Conservation (phyloP, 1,140 invertebrate species). For the Probaryconus sp. region DNA sequence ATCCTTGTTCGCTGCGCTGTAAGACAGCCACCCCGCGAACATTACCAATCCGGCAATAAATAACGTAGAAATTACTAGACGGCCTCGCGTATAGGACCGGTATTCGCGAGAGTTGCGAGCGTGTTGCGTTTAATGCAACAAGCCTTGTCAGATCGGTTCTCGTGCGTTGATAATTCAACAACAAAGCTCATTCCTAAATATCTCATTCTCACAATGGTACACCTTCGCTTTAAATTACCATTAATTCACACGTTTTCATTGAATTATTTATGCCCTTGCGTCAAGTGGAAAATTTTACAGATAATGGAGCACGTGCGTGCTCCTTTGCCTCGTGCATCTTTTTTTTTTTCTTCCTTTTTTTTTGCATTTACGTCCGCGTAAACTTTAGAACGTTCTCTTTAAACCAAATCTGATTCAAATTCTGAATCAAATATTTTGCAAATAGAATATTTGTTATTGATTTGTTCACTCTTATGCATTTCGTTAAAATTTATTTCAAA, state of each 20-base stretch:
- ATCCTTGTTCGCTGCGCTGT: conserved; percentile 53
- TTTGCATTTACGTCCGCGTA: too few relatives aligned
- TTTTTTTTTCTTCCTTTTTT: too few relatives aligned
- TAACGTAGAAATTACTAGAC: conserved; percentile 65
- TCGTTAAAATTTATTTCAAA: too few relatives aligned
- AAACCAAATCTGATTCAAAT: too few relatives aligned
- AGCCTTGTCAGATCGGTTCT: conserved; percentile 59
- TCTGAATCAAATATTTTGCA: too few relatives aligned
- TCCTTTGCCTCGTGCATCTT: too few relatives aligned
- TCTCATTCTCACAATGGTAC: conserved; percentile 35
- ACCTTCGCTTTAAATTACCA: conserved; percentile 50
- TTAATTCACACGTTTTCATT: conserved; percentile 45
- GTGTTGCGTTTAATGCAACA: conserved; percentile 60
- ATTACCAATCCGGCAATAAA: conserved; percentile 67
- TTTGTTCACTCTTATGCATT: too few relatives aligned
- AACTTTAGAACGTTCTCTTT: too few relatives aligned
- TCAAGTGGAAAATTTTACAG: conserved; percentile 10
- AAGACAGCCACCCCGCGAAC: conserved; percentile 61
- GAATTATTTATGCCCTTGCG: conserved; percentile 52
- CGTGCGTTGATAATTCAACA: conserved; percentile 57
- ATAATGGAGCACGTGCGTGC: conserved; percentile 5
- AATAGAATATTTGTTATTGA: too few relatives aligned
- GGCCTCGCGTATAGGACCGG: conserved; percentile 50
- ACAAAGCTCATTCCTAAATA: conserved; percentile 61
- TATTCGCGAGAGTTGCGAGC: conserved; percentile 43